phyloP scores from a whole-genome alignment of 2,888 invertebrate species.

The Chorisops tibialis region DNA sequence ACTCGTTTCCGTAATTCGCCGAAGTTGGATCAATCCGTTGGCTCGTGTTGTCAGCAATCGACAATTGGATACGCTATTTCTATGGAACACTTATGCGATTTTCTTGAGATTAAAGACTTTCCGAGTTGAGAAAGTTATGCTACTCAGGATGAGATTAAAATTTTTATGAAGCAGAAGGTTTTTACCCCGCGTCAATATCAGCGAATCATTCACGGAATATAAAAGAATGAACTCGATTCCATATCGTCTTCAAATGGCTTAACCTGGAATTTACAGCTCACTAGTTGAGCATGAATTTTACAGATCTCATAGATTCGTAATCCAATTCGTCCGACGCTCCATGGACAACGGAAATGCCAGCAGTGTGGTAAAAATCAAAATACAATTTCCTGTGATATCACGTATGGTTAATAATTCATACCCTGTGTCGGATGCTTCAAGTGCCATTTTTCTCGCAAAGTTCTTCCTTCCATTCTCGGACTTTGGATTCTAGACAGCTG shows the following conservation, averaged over 20 bases:
- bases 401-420: conserved; percentile 9
- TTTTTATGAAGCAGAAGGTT: background rate
- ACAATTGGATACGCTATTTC: too few species aligned
- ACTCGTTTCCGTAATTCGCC: too few species aligned
- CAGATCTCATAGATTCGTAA: background rate
- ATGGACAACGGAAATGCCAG: background rate
- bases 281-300: background rate
- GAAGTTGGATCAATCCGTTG: background rate
- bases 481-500: too few species aligned
- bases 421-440: conserved; percentile 1
- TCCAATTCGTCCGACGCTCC: background rate
- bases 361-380: background rate
- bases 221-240: background rate
- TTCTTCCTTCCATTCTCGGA: too few species aligned
- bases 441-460: too few species aligned
- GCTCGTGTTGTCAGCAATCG: background rate
- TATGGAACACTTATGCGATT: too few species aligned
- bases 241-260: background rate
- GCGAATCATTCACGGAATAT: background rate
- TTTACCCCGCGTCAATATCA: background rate
- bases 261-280: background rate
- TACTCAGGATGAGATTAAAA: too few species aligned
- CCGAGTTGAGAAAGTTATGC: too few species aligned
- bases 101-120: too few species aligned
- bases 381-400: conserved; percentile 7